Conservation (phyloP, 1,140 invertebrate species). For the Hylaeus volcanicus region DNA sequence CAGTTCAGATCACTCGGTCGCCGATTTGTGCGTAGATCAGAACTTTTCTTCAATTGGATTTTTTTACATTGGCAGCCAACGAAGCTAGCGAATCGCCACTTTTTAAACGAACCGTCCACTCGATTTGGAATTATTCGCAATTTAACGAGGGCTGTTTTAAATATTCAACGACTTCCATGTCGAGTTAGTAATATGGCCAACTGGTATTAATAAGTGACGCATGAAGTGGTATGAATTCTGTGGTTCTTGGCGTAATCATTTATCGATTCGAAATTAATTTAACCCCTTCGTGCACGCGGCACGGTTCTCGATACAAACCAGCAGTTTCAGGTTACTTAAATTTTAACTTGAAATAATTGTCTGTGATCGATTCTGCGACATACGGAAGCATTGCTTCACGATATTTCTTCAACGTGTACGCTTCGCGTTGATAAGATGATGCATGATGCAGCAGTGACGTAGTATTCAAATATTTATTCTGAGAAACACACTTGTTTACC, state of each 20-base stretch:
- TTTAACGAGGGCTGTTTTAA: not conserved
- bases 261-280: not conserved
- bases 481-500: not conserved
- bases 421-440: not conserved
- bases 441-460: not conserved
- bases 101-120: not conserved
- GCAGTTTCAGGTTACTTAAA: too few species aligned
- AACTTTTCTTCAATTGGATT: slow-evolving; percentile 62
- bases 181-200: not conserved
- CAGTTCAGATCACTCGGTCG: slow-evolving; percentile 57
- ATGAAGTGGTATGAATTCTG: too few species aligned
- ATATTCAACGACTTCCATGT: slow-evolving; percentile 11
- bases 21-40: slow-evolving; percentile 35
- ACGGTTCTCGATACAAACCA: too few species aligned
- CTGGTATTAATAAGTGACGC: too few species aligned
- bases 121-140: slow-evolving; percentile 39
- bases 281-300: too few species aligned
- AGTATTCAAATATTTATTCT: not conserved
- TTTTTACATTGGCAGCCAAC: slow-evolving; percentile 59
- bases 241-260: too few species aligned
- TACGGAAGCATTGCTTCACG: not conserved
- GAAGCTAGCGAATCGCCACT: not conserved
- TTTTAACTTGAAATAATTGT: not conserved
- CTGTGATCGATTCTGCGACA: not conserved
- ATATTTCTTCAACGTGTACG: too few species aligned